Percentiles rank a stretch among this genome's conserved stretches.
These are phyloP conservation scores for Sanderia malayensis DNA, from an alignment of 30 jellyfish, hydroid and myxozoan species.

Conservation along the genomic window DNA sequence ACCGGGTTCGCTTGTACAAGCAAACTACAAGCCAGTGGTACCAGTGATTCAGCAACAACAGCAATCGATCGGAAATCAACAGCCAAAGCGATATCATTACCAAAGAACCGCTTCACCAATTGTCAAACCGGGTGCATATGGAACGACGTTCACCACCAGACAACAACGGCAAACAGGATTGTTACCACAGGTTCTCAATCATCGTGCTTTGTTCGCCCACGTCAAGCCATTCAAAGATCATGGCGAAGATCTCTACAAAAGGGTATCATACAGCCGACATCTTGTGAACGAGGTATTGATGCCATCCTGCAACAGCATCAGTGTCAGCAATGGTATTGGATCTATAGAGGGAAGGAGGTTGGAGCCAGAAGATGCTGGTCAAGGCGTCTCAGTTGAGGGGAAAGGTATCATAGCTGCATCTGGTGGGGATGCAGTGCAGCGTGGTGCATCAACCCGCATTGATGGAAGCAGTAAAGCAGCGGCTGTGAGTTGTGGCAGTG, in stretches of 20 bases:
- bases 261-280: conserved; percentile 34
- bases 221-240: neutral
- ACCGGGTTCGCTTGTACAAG: too few relatives aligned
- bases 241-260: neutral
- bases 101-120: neutral
- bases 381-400: neutral
- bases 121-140: neutral
- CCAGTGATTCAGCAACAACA: too few relatives aligned
- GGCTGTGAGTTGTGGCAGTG: too few relatives aligned
- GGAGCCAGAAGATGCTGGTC: too few relatives aligned
- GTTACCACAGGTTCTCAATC: neutral
- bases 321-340: neutral
- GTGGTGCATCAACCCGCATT: too few relatives aligned
- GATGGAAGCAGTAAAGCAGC: too few relatives aligned
- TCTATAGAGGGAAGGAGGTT: too few relatives aligned
- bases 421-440: neutral
- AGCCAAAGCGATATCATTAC: too few relatives aligned
- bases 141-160: neutral
- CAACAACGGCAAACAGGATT: neutral
- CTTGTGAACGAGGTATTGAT: conserved; percentile 1
- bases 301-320: too few relatives aligned
- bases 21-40: too few relatives aligned
- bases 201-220: neutral
- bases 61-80: too few relatives aligned
- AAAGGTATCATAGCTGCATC: neutral